Conservation (phyloP, 2,113 vertebrate genomes). For the Pithys albifrons region DNA sequence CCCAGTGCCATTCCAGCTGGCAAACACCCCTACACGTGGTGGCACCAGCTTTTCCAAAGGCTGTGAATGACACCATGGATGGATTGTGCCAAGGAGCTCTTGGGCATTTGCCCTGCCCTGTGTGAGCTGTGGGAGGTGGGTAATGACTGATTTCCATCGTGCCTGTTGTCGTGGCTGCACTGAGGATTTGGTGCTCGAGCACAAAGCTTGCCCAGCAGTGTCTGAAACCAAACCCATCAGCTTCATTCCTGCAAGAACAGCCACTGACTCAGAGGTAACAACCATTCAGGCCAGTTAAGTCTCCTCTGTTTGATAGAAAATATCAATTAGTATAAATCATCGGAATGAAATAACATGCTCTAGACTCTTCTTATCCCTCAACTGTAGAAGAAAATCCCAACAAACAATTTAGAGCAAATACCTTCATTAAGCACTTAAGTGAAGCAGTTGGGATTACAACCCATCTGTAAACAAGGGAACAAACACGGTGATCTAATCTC, state of each 20-base stretch:
- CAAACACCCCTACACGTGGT: accelerated
- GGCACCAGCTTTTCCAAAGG: not conserved
- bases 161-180: not conserved
- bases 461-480: conserved; percentile 7
- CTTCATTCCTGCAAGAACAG: not conserved
- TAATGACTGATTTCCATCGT: not conserved
- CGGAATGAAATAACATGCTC: not conserved
- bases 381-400: conserved; percentile 24
- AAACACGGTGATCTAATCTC: not conserved
- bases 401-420: conserved; percentile 46
- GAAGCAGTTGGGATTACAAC: conserved; percentile 30
- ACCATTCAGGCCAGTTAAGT: not conserved
- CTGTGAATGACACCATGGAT: not conserved
- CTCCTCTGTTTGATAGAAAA: not conserved
- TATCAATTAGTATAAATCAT: not conserved
- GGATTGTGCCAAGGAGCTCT: not conserved
- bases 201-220: not conserved
- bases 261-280: not conserved
- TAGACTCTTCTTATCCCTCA: not conserved
- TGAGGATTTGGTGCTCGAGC: not conserved
- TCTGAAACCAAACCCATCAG: not conserved
- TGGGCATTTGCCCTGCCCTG: not conserved
- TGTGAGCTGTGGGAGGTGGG: not conserved
- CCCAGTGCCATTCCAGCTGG: not conserved
- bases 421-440: conserved; percentile 40